Base-by-base conservation (phyloP, 2,797 vertebrate genomes). In the Lutjanus argentimaculatus region DNA sequence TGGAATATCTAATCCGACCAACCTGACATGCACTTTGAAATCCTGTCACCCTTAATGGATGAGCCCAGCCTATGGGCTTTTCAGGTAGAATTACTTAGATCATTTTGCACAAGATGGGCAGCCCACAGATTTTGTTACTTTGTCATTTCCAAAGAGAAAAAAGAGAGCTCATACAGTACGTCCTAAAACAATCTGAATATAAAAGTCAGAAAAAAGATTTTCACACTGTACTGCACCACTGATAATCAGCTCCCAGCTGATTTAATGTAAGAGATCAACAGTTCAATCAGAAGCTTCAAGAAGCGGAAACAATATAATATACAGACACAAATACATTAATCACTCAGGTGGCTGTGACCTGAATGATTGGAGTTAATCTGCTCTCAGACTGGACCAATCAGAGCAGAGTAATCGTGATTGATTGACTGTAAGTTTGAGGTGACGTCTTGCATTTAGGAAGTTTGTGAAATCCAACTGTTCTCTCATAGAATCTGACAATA, bases 11-110 rank as follows among this genome's bases (percentile, higher is more conserved):
- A 85, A 88, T 90, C 87, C 51, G 30, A 78, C 77, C 87, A 72
- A 83, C 85, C 83, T 91, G 88, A 89, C 89, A 70, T 90, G 91
- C 84, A 81, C 89, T 89, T 93, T 91, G 89, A 93, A 88, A 93
- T 93, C 67, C 89, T 91, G 85, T 88, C 88, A 89, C 59, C 77
- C 74, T 78, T 85, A 91, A 81, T 91, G 82, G 81, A 74, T 72
- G 67, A 87, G 70, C 82, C 87, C 65, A 87, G 70, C 82, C 87
- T 89, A 88, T 82, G 83, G 81, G 68, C 67, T 83, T 79, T 89
- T 92, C 36, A 84, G 90, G 75, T 93, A 71, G 82, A 87, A 89
- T 93, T 90, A 93, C 92, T 83, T 1, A 73, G 82, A 89, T 89
- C 87, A 72, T 88, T 36, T 78, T 88, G 86, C 72, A 63, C 67